Percentiles rank a stretch among this genome's conserved stretches.
Conservation (phyloP, 1,140 invertebrate species). For the Mya arenaria region DNA sequence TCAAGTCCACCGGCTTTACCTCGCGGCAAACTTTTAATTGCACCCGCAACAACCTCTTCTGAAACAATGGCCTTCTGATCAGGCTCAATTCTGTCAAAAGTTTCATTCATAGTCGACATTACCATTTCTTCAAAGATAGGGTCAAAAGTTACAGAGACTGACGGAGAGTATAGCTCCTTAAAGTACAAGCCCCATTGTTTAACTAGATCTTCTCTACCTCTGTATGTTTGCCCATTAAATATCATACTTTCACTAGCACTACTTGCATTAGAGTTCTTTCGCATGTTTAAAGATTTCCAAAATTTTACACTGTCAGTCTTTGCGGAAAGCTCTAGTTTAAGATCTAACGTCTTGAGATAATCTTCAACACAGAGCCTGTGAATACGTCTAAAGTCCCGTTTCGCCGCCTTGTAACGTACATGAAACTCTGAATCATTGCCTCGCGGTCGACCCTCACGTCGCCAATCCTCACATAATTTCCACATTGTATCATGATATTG, state of each 20-base stretch:
- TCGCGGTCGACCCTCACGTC: constrained; percentile 3
- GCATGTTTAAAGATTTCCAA: constrained; percentile 1
- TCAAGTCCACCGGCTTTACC: constrained; percentile 18
- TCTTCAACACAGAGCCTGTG: background rate
- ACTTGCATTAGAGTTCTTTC: background rate
- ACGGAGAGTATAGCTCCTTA: background rate
- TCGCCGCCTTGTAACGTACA: constrained; percentile 7
- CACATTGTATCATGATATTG: background rate
- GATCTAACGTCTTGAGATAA: background rate
- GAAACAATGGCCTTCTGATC: background rate
- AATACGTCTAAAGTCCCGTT: background rate
- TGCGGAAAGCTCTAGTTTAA: background rate
- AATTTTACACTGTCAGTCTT: background rate
- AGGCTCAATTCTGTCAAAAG: background rate
- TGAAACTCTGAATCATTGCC: background rate
- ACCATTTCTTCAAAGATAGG: background rate
- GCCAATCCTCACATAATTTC: background rate
- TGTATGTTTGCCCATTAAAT: background rate
- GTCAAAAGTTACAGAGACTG: background rate
- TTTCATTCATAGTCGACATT: background rate
- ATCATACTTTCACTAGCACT: background rate
- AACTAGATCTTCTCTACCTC: background rate
- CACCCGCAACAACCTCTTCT: background rate
- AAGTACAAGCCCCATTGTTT: constrained; percentile 4
- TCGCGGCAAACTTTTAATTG: background rate